Evolutionary conservation across 2,113 vertebrate species (phyloP).

Genomic region (Heterochromis multidens): DNA sequence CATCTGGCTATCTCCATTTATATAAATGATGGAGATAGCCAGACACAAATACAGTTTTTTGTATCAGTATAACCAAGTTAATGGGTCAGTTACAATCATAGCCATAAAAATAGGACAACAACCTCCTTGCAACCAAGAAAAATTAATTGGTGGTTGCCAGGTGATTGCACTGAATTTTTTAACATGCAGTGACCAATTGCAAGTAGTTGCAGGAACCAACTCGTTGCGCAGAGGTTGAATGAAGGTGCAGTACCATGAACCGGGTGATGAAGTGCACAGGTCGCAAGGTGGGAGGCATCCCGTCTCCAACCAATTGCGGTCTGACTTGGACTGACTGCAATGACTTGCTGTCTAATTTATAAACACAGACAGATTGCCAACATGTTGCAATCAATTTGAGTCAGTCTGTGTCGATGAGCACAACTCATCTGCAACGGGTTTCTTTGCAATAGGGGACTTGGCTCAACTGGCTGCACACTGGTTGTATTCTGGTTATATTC

Average conservation of each 20-base stretch:
- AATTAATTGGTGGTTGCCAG: neutral
- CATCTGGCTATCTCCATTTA: neutral
- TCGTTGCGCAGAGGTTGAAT: rapidly evolving
- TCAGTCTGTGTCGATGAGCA: no score
- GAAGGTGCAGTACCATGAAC: neutral
- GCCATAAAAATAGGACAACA: neutral
- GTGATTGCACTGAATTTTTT: neutral
- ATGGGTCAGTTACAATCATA: neutral
- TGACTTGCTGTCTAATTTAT: neutral
- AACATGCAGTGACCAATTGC: neutral
- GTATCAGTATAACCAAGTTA: no score
- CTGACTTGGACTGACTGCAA: neutral
- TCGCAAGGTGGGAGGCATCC: neutral
- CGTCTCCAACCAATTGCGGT: neutral
- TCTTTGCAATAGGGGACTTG: no score
- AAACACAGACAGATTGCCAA: neutral
- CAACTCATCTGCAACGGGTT: no score
- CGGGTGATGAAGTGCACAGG: neutral
- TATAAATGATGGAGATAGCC: neutral
- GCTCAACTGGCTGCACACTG: no score
- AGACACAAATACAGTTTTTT: no score
- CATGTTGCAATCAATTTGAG: neutral
- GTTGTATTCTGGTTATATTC: no score
- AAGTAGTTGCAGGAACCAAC: neutral
- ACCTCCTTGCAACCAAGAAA: neutral